Evolutionary conservation across 1,140 invertebrate genomes (phyloP), one percentile per base, ranked within the genome.

Genomic region (Cotesia chilonis): DNA sequence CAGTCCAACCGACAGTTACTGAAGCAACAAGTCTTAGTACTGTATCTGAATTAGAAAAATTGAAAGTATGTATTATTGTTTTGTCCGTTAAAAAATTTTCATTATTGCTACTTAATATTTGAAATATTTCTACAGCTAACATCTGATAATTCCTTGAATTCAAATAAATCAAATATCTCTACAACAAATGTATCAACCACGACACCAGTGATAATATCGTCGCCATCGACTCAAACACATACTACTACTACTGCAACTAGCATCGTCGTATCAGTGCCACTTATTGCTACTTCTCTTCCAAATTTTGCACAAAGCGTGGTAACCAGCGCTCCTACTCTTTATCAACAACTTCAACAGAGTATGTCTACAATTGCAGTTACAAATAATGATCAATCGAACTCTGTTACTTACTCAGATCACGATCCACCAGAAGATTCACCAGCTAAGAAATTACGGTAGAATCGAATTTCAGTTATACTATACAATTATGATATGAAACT

Each of bases 201-300:
- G 4, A 84, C 80, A 51, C 82, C 84, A 65, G 83, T 86, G 66
- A 84, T 84, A 75, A 86, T 84, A 79, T 74, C 84, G 52, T 78
- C 82, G 1, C 82, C 84, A 57, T 77, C 80, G 4, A 80, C 80
- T 4, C 83, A 84, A 68, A 80, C 83, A n/a, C 77, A 80, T 5
- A 81, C 82, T 12, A 82, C 82, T 12, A 82, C 84, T 38, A 82
- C 82, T 7, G 81, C 83, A 0, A 85, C 83, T 59, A 85, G 83
- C 63, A 85, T 86, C 72, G 84, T 86, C 0, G 84, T 86, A 3
- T 86, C 84, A 5, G 84, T 86, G 36, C 84, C 84, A 14, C 71
- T 86, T 55, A 80, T 80, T 0, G 83, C 83, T 3, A 84, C 85
- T 12, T 82, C 85, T n/a, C 69, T 85, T 3, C 72, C 83, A 1